Percentiles rank a stretch among this genome's conserved stretches.
These are phyloP conservation scores for Acrossocheilus fasciatus DNA, from an alignment of 2,797 vertebrate species.

Conservation along the genomic window DNA sequence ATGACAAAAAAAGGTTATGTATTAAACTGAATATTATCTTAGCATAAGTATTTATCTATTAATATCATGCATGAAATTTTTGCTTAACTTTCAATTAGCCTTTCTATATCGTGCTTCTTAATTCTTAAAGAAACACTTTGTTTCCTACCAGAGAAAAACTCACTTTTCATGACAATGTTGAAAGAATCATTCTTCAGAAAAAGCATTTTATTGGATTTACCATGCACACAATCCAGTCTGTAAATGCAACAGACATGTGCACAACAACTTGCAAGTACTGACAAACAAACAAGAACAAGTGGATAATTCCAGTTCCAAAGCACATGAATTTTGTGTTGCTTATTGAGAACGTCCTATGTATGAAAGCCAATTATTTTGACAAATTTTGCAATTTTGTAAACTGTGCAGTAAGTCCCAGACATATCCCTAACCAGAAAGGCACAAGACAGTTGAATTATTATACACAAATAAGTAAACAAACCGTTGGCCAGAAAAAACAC, in stretches of 20 bases:
- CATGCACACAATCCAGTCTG: not conserved
- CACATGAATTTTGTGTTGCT: not conserved
- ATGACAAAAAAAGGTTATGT: not conserved
- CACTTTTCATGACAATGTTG: not conserved
- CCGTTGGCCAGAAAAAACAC: slow-evolving; percentile 8
- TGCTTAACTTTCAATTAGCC: not conserved
- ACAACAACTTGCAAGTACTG: not conserved
- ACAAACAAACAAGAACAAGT: slow-evolving; percentile 3
- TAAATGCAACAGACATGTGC: slow-evolving; percentile 15
- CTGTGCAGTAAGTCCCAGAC: slow-evolving; percentile 12
- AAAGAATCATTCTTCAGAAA: not conserved
- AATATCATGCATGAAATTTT: not conserved
- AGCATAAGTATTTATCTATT: not conserved
- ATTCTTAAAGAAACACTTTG: not conserved
- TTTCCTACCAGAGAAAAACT: not conserved
- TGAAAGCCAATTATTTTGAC: slow-evolving; percentile 13
- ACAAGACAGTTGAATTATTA: slow-evolving; percentile 34
- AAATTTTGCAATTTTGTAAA: slow-evolving; percentile 9
- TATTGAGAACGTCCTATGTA: not conserved
- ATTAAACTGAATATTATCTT: not conserved
- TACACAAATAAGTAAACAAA: not conserved
- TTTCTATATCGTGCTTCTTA: not conserved
- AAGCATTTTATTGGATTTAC: slow-evolving; percentile 7
- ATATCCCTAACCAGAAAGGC: slow-evolving; percentile 44
- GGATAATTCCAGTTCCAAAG: not conserved